Conservation (phyloP, 2,797 vertebrate species). For the Trichosurus vulpecula region DNA sequence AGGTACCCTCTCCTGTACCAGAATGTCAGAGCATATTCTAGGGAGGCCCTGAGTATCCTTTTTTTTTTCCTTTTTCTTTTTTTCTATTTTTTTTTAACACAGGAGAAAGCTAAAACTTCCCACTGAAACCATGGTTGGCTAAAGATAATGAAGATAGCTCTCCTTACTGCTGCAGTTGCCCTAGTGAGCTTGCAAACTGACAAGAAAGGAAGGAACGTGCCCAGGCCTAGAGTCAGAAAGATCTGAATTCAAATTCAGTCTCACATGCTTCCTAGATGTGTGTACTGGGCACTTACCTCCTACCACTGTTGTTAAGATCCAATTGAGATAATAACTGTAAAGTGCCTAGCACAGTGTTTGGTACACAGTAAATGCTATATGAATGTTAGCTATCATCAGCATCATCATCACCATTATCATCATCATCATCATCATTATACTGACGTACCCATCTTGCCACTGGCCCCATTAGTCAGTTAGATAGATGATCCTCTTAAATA, state of each 20-base stretch:
- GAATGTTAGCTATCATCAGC: background rate
- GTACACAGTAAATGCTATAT: background rate
- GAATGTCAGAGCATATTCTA: background rate
- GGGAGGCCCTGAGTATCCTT: background rate
- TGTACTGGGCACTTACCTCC: background rate
- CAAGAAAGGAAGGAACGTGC: background rate
- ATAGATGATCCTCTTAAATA: background rate
- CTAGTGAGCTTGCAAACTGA: no score
- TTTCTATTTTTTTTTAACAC: background rate
- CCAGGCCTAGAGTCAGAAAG: background rate
- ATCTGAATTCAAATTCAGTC: background rate
- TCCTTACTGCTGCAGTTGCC: background rate
- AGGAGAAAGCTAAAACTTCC: constrained; percentile 7
- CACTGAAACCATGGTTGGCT: background rate
- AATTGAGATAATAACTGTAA: background rate
- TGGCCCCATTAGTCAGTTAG: background rate
- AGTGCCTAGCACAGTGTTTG: background rate
- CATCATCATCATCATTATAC: background rate
- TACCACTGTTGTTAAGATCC: background rate
- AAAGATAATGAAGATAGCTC: background rate
- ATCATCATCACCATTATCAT: background rate
- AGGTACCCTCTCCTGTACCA: background rate
- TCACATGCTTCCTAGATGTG: background rate
- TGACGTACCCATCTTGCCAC: background rate
- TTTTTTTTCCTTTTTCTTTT: background rate